Percentiles rank a stretch among this genome's conserved stretches.
Evolutionary conservation across 2,888 invertebrate genomes (phyloP).

Genomic region (Microctonus hyperodae): DNA sequence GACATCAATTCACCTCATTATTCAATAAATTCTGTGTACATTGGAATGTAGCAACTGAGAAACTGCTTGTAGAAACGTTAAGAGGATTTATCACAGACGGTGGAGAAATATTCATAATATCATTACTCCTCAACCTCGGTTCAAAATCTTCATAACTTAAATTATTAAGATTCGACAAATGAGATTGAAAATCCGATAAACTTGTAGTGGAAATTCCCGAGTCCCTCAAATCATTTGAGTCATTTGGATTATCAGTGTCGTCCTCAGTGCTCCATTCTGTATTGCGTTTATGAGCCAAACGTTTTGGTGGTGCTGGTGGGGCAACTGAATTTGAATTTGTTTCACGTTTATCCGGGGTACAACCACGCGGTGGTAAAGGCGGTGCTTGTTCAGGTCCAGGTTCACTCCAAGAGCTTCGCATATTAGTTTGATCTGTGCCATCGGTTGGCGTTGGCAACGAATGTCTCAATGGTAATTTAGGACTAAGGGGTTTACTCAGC

Average conservation of each 20-base stretch:
- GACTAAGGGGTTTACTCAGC: conserved; percentile 67
- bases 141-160: conserved; percentile 64
- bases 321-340: conserved; percentile 61
- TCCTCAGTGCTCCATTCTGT: conserved; percentile 58
- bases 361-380: conserved; percentile 81
- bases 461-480: conserved; percentile 65
- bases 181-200: conserved; percentile 59
- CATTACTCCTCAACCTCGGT: conserved; percentile 59
- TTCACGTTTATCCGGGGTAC: conserved; percentile 70
- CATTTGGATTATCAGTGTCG: conserved; percentile 45
- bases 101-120: conserved; percentile 61
- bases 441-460: conserved; percentile 66
- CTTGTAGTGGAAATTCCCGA: conserved; percentile 65
- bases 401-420: conserved; percentile 70
- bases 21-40: conserved; percentile 51
- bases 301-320: conserved; percentile 65
- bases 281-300: conserved; percentile 57
- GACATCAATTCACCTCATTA: conserved; percentile 49
- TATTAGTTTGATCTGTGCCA: conserved; percentile 59
- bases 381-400: conserved; percentile 69
- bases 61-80: conserved; percentile 54
- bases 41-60: conserved; percentile 54
- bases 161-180: conserved; percentile 60
- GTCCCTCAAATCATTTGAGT: conserved; percentile 65
- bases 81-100: conserved; percentile 58